Percentiles rank a stretch among this genome's conserved stretches.
These are phyloP conservation scores for Aeoliscus strigatus DNA, from an alignment of 2,797 vertebrate genomes.

Conservation along the genomic window DNA sequence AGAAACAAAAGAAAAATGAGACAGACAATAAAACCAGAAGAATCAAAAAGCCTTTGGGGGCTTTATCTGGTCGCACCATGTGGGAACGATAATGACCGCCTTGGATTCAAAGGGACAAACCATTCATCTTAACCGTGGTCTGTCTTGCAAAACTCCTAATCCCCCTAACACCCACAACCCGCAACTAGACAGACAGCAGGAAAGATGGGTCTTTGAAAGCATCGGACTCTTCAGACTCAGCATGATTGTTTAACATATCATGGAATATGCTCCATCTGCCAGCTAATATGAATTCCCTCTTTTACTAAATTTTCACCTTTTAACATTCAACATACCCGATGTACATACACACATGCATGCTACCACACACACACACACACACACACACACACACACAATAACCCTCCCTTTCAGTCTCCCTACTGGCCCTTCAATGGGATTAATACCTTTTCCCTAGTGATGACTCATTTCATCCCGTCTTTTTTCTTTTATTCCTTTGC, in stretches of 20 bases:
- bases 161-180: slow-evolving; percentile 75
- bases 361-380: too few species aligned
- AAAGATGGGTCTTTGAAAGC: slow-evolving; percentile 71
- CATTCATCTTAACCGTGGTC: slow-evolving; percentile 81
- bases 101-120: slow-evolving; percentile 78
- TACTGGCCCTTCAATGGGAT: slow-evolving; percentile 55
- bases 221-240: slow-evolving; percentile 61
- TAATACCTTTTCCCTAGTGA: slow-evolving; percentile 70
- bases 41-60: slow-evolving; percentile 73
- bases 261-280: slow-evolving; percentile 71
- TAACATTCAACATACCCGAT: slow-evolving; percentile 47
- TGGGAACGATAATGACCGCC: slow-evolving; percentile 80
- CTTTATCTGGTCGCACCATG: slow-evolving; percentile 82
- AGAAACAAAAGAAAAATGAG: slow-evolving; percentile 60
- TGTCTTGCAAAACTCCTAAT: slow-evolving; percentile 78
- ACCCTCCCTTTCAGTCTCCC: slow-evolving; percentile 41
- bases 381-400: too few species aligned
- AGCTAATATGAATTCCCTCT: slow-evolving; percentile 55
- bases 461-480: slow-evolving; percentile 66
- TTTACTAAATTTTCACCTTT: slow-evolving; percentile 63
- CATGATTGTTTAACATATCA: slow-evolving; percentile 60
- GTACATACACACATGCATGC: too few species aligned
- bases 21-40: slow-evolving; percentile 48
- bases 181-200: slow-evolving; percentile 69
- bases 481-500: slow-evolving; percentile 46